Percentiles rank a stretch among this genome's conserved stretches.
Conservation (phyloP, 2,888 invertebrate species). For the Argyra leucocephala region DNA sequence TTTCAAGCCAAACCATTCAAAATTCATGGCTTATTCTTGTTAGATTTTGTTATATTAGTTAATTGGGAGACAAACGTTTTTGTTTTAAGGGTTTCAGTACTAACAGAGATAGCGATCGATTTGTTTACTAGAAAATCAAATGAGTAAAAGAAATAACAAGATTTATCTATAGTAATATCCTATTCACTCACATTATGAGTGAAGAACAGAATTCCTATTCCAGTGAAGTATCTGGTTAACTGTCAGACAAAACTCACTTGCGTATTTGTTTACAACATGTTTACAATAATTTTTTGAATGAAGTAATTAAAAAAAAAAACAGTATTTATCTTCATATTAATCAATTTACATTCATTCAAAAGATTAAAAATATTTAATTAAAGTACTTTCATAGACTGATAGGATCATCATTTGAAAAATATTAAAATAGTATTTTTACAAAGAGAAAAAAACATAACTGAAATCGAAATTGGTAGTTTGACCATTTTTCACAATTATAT, state of each 20-base stretch:
- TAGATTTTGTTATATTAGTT: background rate
- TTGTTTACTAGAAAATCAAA: background rate
- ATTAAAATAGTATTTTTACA: background rate
- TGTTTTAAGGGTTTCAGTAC: background rate
- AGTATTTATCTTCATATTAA: too few relatives aligned
- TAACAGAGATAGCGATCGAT: background rate
- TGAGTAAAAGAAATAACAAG: constrained; percentile 4
- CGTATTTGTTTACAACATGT: background rate
- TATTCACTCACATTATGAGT: too few relatives aligned
- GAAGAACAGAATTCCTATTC: too few relatives aligned
- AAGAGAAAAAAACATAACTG: background rate
- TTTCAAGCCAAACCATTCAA: background rate
- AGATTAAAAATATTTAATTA: background rate
- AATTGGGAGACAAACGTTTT: background rate
- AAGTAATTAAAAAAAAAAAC: background rate
- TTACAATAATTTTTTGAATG: background rate
- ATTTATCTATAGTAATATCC: too few relatives aligned
- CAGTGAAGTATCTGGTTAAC: background rate
- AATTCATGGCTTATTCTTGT: constrained; percentile 1
- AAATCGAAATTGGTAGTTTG: constrained; percentile 38
- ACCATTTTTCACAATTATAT: constrained; percentile 41
- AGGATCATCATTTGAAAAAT: background rate
- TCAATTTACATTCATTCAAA: constrained; percentile 1
- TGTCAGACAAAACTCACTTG: background rate
- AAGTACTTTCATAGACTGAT: background rate